Percentiles rank a stretch among this genome's conserved stretches.
These are phyloP conservation scores for Pseudococcus viburni DNA, from an alignment of 2,888 invertebrate genomes.

Conservation along the genomic window DNA sequence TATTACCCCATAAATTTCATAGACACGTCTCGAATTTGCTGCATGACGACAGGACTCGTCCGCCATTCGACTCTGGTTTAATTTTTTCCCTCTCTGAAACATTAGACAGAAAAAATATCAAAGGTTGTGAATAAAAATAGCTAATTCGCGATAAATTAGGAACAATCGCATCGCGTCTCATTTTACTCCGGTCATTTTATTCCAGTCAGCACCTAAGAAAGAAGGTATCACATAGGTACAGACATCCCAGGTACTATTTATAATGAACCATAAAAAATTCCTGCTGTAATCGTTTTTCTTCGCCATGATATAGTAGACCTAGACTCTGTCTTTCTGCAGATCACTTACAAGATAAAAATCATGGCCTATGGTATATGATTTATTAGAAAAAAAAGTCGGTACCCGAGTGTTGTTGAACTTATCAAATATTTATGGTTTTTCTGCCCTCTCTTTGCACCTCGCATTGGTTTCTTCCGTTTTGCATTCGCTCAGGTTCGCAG, in stretches of 20 bases:
- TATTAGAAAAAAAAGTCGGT: background rate
- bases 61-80: background rate
- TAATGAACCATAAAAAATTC: slow-evolving; percentile 29
- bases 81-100: background rate
- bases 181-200: background rate
- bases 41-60: background rate
- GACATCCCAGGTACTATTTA: background rate
- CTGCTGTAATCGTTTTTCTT: background rate
- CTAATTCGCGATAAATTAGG: slow-evolving; percentile 30
- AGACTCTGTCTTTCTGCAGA: background rate
- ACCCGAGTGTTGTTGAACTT: slow-evolving; percentile 12
- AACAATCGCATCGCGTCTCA: slow-evolving; percentile 31
- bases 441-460: background rate
- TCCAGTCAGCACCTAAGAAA: background rate
- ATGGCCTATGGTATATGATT: background rate
- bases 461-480: slow-evolving; percentile 18
- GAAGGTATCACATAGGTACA: background rate
- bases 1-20: background rate
- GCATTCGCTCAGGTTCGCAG: background rate
- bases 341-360: slow-evolving; percentile 12
- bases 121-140: background rate
- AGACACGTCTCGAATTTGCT: background rate
- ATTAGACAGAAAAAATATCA: background rate
- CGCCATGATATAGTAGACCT: background rate
- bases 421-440: slow-evolving; percentile 42